These are phyloP conservation scores for Ophiothrix spiculata DNA, from an alignment of 35 echinoderm and acorn worm genomes.

Conservation along the genomic window DNA sequence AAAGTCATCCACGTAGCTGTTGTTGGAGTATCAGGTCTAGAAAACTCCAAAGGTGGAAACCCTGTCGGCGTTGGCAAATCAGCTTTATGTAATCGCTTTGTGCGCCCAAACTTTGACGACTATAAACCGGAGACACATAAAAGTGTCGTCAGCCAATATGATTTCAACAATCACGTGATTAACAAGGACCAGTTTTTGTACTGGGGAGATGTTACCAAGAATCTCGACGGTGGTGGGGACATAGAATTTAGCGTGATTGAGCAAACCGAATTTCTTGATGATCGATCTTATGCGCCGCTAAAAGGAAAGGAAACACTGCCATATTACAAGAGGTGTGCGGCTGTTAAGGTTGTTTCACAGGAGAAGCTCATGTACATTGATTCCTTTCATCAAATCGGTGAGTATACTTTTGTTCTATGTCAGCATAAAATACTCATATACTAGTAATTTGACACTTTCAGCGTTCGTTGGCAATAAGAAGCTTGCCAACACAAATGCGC, in stretches of 20 bases:
- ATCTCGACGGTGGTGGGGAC: slow-evolving; percentile 42
- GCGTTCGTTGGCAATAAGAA: too few species aligned
- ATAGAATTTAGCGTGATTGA: slow-evolving; percentile 69
- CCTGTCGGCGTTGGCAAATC: slow-evolving; percentile 86
- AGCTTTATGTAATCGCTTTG: slow-evolving; percentile 88
- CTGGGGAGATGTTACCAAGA: slow-evolving; percentile 66
- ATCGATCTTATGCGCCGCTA: slow-evolving; percentile 74
- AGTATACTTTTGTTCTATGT: too few species aligned
- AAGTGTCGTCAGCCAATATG: slow-evolving; percentile 80
- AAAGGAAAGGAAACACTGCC: slow-evolving; percentile 59
- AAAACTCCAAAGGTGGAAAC: slow-evolving; percentile 18
- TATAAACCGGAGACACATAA: slow-evolving; percentile 60
- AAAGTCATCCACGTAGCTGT: slow-evolving; percentile 70
- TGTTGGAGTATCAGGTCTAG: slow-evolving; percentile 78
- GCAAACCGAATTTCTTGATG: slow-evolving; percentile 96
- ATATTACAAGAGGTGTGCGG: slow-evolving; percentile 75
- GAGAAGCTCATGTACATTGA: slow-evolving; percentile 96
- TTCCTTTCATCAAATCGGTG: neutral
- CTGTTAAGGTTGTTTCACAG: slow-evolving; percentile 39
- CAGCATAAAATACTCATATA: too few species aligned
- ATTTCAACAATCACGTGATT: slow-evolving; percentile 86
- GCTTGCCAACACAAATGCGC: too few species aligned
- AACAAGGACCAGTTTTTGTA: slow-evolving; percentile 98
- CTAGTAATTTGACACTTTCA: too few species aligned
- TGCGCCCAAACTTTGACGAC: slow-evolving; percentile 72